Percentiles rank a stretch among this genome's conserved stretches.
Conservation (phyloP, 1,140 invertebrate genomes). For the Drosophila pectinifera region DNA sequence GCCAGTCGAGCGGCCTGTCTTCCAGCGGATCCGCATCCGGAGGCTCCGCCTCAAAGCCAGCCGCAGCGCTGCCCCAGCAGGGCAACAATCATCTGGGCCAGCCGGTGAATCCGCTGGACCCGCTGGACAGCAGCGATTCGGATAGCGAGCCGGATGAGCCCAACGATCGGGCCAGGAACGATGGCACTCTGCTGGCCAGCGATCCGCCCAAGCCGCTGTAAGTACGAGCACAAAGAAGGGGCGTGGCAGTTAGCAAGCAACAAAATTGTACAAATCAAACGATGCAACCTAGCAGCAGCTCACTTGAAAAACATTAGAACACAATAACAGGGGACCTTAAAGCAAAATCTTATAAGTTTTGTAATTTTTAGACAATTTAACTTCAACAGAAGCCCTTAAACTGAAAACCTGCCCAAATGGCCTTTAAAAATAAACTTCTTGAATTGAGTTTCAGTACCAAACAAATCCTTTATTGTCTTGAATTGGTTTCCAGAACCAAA, state of each 20-base stretch:
- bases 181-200: conserved; percentile 97
- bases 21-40: conserved; percentile 54
- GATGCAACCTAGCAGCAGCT: conserved; percentile 24
- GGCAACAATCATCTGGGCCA: conserved; percentile 82
- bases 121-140: conserved; percentile 88
- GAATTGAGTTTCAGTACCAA: neutral
- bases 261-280: conserved; percentile 29
- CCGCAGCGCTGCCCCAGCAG: conserved; percentile 67
- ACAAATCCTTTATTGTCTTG: neutral
- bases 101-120: conserved; percentile 85
- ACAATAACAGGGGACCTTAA: conserved; percentile 10
- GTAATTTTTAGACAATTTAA: neutral
- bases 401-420: neutral
- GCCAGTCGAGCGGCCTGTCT: conserved; percentile 80
- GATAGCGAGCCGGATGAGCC: conserved; percentile 89
- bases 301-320: neutral
- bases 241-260: conserved; percentile 55
- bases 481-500: too few relatives aligned
- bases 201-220: conserved; percentile 98
- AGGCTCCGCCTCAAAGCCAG: conserved; percentile 67
- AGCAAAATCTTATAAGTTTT: neutral
- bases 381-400: neutral
- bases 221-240: conserved; percentile 86
- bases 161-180: conserved; percentile 90
- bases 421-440: neutral